Evolutionary conservation across 2,888 invertebrate genomes (phyloP).

Genomic region (Syrphus vitripennis): DNA sequence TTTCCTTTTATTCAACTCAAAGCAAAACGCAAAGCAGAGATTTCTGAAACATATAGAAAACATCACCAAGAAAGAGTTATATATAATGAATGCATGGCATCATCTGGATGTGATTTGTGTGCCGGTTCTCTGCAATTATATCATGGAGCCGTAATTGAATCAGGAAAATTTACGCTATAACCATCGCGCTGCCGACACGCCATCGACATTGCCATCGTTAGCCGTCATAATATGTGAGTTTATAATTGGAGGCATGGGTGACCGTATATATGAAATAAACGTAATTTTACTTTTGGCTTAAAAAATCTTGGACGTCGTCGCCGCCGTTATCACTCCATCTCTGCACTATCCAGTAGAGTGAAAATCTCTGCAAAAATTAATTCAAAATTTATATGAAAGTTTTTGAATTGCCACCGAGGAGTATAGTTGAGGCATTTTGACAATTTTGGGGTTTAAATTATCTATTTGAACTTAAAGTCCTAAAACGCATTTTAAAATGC

Average conservation of each 20-base stretch:
- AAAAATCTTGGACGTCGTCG: neutral
- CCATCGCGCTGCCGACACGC: slow-evolving; percentile 27
- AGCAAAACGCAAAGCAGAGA: slow-evolving; percentile 20
- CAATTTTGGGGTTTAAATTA: too few relatives aligned
- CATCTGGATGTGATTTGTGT: neutral
- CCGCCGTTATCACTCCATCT: neutral
- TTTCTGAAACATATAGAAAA: slow-evolving; percentile 30
- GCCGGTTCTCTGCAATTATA: slow-evolving; percentile 17
- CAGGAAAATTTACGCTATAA: slow-evolving; percentile 58
- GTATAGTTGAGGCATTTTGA: too few relatives aligned
- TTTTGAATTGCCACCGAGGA: too few relatives aligned
- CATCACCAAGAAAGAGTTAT: slow-evolving; percentile 13
- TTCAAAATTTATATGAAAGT: neutral
- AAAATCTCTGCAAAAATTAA: neutral
- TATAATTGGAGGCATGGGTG: neutral
- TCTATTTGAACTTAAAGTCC: too few relatives aligned
- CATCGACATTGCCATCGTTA: neutral
- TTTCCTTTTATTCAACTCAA: slow-evolving; percentile 37
- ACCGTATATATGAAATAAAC: neutral
- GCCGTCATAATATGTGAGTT: neutral
- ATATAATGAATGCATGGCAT: neutral
- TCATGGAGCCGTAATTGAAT: slow-evolving; percentile 58
- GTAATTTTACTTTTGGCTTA: neutral
- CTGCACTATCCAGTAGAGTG: neutral
- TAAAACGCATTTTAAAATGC: too few relatives aligned